Percentiles rank a stretch among this genome's conserved stretches.
phyloP scores from a whole-genome alignment of 2,797 vertebrate species.

The Coracias cyanogaster region DNA sequence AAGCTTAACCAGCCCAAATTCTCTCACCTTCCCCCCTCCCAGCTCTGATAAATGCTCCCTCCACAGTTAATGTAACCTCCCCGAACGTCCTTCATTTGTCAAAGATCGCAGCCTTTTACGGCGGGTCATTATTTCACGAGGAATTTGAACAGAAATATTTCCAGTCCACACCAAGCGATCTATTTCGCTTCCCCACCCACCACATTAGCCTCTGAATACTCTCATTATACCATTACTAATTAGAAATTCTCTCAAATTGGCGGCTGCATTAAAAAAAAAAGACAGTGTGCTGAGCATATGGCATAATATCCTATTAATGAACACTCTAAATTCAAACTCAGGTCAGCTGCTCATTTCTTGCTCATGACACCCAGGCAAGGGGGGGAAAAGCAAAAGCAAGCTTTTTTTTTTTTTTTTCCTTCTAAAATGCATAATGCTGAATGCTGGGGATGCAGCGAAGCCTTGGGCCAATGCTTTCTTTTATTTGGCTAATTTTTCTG shows the following conservation, averaged over 20 bases:
- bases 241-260: slow-evolving; percentile 98
- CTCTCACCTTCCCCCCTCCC: slow-evolving; percentile 12
- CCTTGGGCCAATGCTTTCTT: slow-evolving; percentile 83
- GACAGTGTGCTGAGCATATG: slow-evolving; percentile 97
- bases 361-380: slow-evolving; percentile 90
- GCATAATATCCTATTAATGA: slow-evolving; percentile 99
- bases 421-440: slow-evolving; percentile 81
- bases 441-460: slow-evolving; percentile 78
- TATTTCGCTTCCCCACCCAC: slow-evolving; percentile 86
- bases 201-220: slow-evolving; percentile 92
- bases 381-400: slow-evolving; percentile 82
- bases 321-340: slow-evolving; percentile 99
- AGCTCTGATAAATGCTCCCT: slow-evolving; percentile 33
- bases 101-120: slow-evolving; percentile 65
- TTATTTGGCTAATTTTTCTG: slow-evolving; percentile 62
- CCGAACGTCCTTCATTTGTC: slow-evolving; percentile 73
- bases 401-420: background rate
- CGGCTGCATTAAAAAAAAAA: slow-evolving; percentile 93
- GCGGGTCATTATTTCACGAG: slow-evolving; percentile 72
- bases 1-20: background rate
- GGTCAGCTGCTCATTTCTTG: slow-evolving; percentile 96
- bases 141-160: slow-evolving; percentile 74
- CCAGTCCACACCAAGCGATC: slow-evolving; percentile 82
- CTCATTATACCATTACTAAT: slow-evolving; percentile 99
- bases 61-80: slow-evolving; percentile 56